Evolutionary conservation across 1,140 invertebrate genomes (phyloP), one percentile per base, ranked within the genome.

Genomic region (Bombus affinis): DNA sequence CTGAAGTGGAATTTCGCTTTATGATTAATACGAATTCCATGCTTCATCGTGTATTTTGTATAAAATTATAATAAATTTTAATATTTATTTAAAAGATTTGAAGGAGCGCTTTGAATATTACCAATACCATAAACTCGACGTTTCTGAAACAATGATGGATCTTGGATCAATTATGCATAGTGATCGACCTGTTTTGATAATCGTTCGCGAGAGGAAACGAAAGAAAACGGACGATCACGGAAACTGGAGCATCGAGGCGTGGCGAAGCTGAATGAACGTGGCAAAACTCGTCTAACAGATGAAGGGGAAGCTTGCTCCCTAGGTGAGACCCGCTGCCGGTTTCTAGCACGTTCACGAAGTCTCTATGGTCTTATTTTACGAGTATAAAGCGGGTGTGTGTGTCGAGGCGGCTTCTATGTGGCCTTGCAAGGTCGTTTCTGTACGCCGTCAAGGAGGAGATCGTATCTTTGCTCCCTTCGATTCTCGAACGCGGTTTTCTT

Each of bases 211-310:
- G 47, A n/a, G 22, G 32, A 78, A 85, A 68, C 10, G 66, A 83
- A 32, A 5, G 82, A 81, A 85, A 42, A 59, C 28, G 81, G 2
- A 72, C 86, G 91, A 91, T 84, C 76, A 86, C 75, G 86, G 82
- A 72, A 92, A 93, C 83, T 92, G 83, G 92, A 91, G 75, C 89
- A 90, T 5, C 83, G 74, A 89, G 87, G 88, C 91, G 91, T 90
- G 85, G 70, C 86, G 8, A 57, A 28, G 70, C 39, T 74, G 79
- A 85, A 80, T 88, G 84, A 88, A 80, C 71, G 68, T 28, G n/a
- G 70, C n/a, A 59, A 9, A 66, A 59, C 72, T 68, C 68, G 84
- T 90, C 79, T 88, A 83, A 71, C 76, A 68, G 53, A 77, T 47
- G 70, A 76, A 66, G 59, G 18, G 65, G 35, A 71, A 62, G 80